phyloP scores from a whole-genome alignment of 2,113 vertebrate species.

The Amblyopsis rosae region DNA sequence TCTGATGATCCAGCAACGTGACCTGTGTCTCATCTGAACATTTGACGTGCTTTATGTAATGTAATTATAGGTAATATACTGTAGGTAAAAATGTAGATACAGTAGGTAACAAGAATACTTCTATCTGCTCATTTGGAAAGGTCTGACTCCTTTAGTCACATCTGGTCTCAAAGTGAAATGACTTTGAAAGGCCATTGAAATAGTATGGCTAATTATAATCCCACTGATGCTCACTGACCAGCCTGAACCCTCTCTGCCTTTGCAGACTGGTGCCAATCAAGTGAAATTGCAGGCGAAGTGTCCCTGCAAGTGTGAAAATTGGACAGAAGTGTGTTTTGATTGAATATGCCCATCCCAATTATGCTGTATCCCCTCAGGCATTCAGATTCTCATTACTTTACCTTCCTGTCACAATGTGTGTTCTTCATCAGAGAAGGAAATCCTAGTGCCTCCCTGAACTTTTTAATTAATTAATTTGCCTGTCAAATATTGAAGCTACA shows the following conservation, averaged over 20 bases:
- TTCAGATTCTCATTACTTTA: slow-evolving; percentile 64
- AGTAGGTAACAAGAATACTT: no score
- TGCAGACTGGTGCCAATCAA: slow-evolving; percentile 58
- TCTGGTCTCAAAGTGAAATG: slow-evolving; percentile 28
- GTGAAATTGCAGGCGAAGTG: slow-evolving; percentile 55
- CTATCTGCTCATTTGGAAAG: no score
- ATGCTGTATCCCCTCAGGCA: slow-evolving; percentile 59
- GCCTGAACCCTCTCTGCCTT: slow-evolving; percentile 22
- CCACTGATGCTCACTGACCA: slow-evolving; percentile 29
- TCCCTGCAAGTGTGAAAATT: slow-evolving; percentile 54
- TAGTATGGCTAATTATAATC: slow-evolving; percentile 41
- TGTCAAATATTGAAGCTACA: slow-evolving; percentile 38
- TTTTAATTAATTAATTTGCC: slow-evolving; percentile 56
- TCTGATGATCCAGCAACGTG: no score
- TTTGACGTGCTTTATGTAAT: no score
- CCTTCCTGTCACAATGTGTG: slow-evolving; percentile 50
- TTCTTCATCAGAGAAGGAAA: slow-evolving; percentile 56
- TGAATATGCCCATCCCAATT: slow-evolving; percentile 73
- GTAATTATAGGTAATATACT: no score
- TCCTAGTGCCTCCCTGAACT: slow-evolving; percentile 54
- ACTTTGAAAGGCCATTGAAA: slow-evolving; percentile 35
- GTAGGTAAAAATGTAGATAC: no score
- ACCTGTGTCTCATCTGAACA: no score
- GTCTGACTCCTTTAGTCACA: no score
- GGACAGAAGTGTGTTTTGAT: slow-evolving; percentile 71